Evolutionary conservation across 2,797 vertebrate species (phyloP).

Genomic region (Arnoldichthys spilopterus): DNA sequence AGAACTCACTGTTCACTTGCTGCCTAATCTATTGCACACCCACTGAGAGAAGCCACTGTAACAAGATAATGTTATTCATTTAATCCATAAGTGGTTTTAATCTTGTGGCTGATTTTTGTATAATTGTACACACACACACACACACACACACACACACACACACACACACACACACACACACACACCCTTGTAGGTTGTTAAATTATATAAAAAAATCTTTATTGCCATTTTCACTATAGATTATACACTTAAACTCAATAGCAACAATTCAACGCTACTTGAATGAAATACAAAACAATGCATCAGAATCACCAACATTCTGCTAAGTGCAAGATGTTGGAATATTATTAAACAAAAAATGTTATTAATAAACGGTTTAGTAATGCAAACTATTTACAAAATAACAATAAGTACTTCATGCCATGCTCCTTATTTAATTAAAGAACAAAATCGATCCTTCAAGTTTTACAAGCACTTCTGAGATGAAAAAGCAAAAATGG

Average conservation of each 20-base stretch:
- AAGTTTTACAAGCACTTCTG: constrained; percentile 77
- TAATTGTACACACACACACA: too few species aligned
- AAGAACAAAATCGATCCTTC: constrained; percentile 84
- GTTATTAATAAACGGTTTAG: constrained; percentile 67
- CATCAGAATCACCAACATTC: constrained; percentile 61
- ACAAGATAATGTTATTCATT: too few species aligned
- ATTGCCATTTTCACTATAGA: constrained; percentile 76
- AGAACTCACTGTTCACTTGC: too few species aligned
- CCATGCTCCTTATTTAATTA: constrained; percentile 82
- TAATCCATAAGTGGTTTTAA: too few species aligned
- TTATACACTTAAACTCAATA: constrained; percentile 73
- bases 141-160: too few species aligned
- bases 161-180: constrained; percentile 8
- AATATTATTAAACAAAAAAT: constrained; percentile 56
- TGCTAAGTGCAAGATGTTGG: constrained; percentile 59
- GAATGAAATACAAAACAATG: constrained; percentile 74
- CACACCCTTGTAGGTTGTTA: constrained; percentile 58
- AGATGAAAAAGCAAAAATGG: constrained; percentile 39
- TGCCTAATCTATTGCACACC: too few species aligned
- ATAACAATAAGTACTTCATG: constrained; percentile 87
- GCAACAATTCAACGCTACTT: constrained; percentile 69
- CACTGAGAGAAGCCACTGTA: too few species aligned
- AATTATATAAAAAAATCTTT: constrained; percentile 71
- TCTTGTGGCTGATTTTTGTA: too few species aligned
- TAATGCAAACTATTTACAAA: constrained; percentile 97